A percentile compares a stretch with the other conserved stretches of the same genome.
These are phyloP conservation scores for Chloebia gouldiae DNA, from an alignment of 2,113 vertebrate genomes.

Conservation along the genomic window DNA sequence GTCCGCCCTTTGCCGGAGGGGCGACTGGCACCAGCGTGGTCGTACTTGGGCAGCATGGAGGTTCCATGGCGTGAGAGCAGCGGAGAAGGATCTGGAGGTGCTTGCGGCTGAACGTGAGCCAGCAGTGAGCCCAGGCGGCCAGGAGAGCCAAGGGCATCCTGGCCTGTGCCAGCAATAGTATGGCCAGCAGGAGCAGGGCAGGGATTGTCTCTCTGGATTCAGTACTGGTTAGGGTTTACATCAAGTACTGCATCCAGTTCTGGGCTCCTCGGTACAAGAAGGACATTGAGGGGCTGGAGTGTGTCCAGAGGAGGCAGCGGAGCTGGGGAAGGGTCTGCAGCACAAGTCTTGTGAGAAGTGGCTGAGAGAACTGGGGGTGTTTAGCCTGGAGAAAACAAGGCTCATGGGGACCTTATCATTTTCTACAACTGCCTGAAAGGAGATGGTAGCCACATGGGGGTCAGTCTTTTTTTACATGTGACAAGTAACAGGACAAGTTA, in stretches of 20 bases:
- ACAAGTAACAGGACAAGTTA: not conserved
- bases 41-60: rapidly evolving
- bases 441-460: too few species aligned
- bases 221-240: not conserved
- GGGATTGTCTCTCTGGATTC: not conserved
- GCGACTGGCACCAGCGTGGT: rapidly evolving
- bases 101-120: not conserved
- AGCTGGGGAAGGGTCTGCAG: not conserved
- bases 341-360: rapidly evolving
- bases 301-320: rapidly evolving
- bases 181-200: not conserved
- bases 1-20: rapidly evolving
- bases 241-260: not conserved
- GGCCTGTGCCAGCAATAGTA: not conserved
- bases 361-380: not conserved
- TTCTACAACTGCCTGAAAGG: too few species aligned
- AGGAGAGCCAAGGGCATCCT: not conserved
- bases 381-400: not conserved
- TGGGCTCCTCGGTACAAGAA: not conserved
- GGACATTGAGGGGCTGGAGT: not conserved
- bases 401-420: not conserved
- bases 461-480: not conserved
- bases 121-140: not conserved
- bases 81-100: not conserved
- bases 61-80: rapidly evolving